These are phyloP conservation scores for Hipparchia semele DNA, from an alignment of 2,888 invertebrate genomes.

Conservation along the genomic window DNA sequence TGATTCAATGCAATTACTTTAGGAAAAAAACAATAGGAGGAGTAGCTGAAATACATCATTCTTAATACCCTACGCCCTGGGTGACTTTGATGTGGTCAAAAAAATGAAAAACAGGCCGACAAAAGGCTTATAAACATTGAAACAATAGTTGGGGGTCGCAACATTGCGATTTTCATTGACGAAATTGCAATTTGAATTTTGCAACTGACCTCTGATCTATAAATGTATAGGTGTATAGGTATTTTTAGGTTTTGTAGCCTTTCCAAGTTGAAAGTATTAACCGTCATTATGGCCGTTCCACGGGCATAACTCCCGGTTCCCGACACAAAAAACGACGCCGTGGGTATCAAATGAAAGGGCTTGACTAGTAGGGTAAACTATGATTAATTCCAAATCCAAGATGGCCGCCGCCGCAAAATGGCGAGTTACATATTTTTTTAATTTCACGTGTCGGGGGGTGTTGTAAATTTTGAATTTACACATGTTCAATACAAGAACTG, in stretches of 20 bases:
- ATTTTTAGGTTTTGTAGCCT: constrained; percentile 38
- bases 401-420: no score
- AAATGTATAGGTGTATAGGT: constrained; percentile 3
- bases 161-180: constrained; percentile 39
- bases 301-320: no score
- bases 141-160: constrained; percentile 20
- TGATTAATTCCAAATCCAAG: no score
- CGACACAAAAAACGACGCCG: no score
- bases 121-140: no score
- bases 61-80: not conserved
- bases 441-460: no score
- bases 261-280: constrained; percentile 23
- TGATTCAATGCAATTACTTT: not conserved
- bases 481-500: no score
- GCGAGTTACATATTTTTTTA: no score
- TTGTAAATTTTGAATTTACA: no score
- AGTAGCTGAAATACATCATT: not conserved
- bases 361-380: no score
- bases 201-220: constrained; percentile 33
- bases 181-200: constrained; percentile 42
- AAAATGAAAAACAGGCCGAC: not conserved
- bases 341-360: no score
- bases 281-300: not conserved
- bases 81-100: not conserved
- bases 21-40: not conserved